phyloP scores from a whole-genome alignment of 1,140 invertebrate genomes.

The Achroia grisella region DNA sequence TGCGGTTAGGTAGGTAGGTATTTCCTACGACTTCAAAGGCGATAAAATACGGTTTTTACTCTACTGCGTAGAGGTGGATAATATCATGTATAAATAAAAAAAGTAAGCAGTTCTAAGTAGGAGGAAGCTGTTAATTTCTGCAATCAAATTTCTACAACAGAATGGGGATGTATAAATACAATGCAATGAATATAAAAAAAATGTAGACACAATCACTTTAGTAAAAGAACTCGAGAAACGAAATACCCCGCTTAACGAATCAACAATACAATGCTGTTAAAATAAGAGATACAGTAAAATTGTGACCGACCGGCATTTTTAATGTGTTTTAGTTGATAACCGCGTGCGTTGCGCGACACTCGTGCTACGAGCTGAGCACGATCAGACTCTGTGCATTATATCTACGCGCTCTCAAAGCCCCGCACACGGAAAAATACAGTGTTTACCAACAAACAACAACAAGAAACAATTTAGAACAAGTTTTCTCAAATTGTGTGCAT shows the following conservation, averaged over 20 bases:
- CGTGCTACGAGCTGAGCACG: conserved; percentile 25
- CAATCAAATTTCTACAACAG: no score
- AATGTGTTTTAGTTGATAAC: conserved; percentile 66
- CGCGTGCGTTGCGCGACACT: conserved; percentile 40
- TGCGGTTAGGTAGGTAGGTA: no score
- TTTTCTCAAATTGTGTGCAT: background rate
- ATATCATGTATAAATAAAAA: no score
- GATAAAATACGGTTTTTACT: no score
- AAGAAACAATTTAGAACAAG: background rate
- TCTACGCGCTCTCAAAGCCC: background rate
- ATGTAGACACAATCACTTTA: no score
- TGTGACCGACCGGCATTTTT: conserved; percentile 43
- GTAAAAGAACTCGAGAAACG: background rate
- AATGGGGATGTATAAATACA: no score
- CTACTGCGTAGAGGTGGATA: no score
- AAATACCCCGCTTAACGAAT: conserved; percentile 20
- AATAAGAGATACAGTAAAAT: conserved; percentile 26
- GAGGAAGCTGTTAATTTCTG: no score
- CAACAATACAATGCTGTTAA: conserved; percentile 33
- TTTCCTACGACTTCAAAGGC: no score
- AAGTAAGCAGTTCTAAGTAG: no score
- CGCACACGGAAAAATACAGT: no score
- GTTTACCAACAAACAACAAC: background rate
- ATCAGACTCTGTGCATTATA: background rate
- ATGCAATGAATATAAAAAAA: no score